A percentile compares a stretch with the other conserved stretches of the same genome.
Conservation (phyloP, 2,888 invertebrate genomes). For the Papilio demoleus region DNA sequence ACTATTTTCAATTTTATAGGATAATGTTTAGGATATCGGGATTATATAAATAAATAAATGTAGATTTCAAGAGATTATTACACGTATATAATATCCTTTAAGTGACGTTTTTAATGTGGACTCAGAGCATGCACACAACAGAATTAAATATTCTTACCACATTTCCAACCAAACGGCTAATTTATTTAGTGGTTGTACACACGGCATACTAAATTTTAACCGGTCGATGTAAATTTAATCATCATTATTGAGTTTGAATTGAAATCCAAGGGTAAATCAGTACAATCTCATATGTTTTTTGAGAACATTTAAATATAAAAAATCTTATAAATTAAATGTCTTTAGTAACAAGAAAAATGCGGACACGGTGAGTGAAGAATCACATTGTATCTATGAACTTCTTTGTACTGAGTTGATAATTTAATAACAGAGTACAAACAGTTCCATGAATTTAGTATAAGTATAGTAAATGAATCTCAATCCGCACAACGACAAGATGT, state of each 20-base stretch:
- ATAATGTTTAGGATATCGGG: too few species aligned
- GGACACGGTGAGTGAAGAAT: too few species aligned
- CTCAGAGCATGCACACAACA: neutral
- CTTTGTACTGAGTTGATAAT: too few species aligned
- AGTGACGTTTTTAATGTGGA: neutral
- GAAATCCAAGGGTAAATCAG: neutral
- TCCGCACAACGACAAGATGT: slow-evolving; percentile 16
- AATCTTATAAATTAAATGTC: neutral
- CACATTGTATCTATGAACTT: too few species aligned
- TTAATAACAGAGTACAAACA: too few species aligned
- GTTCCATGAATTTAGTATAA: neutral
- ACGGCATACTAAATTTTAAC: slow-evolving; percentile 29
- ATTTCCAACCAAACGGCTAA: slow-evolving; percentile 38
- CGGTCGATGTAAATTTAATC: slow-evolving; percentile 32
- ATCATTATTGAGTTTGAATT: slow-evolving; percentile 26
- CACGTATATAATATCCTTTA: too few species aligned
- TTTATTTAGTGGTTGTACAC: slow-evolving; percentile 38
- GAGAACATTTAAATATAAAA: neutral
- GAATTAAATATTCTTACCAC: slow-evolving; percentile 39
- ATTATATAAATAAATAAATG: too few species aligned
- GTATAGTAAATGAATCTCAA: too few species aligned
- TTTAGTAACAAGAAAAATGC: too few species aligned
- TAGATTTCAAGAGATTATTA: too few species aligned
- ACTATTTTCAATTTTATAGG: too few species aligned
- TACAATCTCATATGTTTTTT: slow-evolving; percentile 4